Evolutionary conservation across 2,888 invertebrate species (phyloP).

Genomic region (Spodoptera picta): DNA sequence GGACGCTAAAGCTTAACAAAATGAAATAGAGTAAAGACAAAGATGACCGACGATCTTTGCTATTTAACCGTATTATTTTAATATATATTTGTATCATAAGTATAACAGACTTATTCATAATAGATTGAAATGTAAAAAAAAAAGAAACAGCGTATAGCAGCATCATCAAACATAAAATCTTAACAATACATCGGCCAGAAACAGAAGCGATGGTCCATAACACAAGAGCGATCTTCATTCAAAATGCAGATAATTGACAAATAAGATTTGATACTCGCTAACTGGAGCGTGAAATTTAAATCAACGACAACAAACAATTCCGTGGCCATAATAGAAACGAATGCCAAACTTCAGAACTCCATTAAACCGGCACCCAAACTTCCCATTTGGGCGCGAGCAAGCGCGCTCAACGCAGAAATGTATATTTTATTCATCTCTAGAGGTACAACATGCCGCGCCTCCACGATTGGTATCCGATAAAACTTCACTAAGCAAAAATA

Average conservation of each 20-base stretch:
- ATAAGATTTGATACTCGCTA: conserved; percentile 78
- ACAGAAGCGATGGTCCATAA: conserved; percentile 60
- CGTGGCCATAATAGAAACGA: conserved; percentile 82
- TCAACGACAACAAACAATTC: conserved; percentile 83
- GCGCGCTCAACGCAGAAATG: conserved; percentile 79
- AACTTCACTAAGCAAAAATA: conserved; percentile 84
- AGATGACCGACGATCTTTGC: conserved; percentile 69
- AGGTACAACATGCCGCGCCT: conserved; percentile 79
- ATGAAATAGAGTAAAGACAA: conserved; percentile 76
- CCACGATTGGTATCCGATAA: conserved; percentile 83
- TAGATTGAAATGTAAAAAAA: conserved; percentile 2
- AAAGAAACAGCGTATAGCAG: conserved; percentile 32
- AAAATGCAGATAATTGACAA: conserved; percentile 72
- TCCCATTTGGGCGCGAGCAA: conserved; percentile 78
- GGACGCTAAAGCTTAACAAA: conserved; percentile 78
- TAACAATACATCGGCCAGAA: conserved; percentile 53
- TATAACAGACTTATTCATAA: not conserved
- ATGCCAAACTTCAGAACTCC: conserved; percentile 84
- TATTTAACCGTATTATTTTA: conserved; percentile 65
- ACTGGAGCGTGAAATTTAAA: conserved; percentile 83
- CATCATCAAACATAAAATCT: conserved; percentile 54
- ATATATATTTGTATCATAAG: conserved; percentile 10
- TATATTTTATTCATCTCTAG: conserved; percentile 87
- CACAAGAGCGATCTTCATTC: conserved; percentile 58
- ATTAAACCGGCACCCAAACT: conserved; percentile 82